Percentiles rank a stretch among this genome's conserved stretches.
These are phyloP conservation scores for Mesitornis unicolor DNA, from an alignment of 2,113 vertebrate species.

Conservation along the genomic window DNA sequence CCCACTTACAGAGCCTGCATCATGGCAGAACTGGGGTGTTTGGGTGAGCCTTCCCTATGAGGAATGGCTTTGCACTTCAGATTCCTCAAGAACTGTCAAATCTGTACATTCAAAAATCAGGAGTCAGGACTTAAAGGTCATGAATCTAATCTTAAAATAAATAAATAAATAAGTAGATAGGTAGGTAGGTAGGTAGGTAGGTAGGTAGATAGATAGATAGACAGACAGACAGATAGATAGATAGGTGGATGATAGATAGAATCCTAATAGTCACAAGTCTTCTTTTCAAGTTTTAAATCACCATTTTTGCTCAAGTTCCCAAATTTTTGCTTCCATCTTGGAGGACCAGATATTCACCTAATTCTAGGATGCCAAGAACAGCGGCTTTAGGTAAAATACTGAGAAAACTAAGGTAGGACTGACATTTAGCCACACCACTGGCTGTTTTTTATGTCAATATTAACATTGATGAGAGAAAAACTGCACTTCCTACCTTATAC, in stretches of 20 bases:
- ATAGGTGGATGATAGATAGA: too few species aligned
- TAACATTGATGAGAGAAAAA: background rate
- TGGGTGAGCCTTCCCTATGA: background rate
- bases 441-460: background rate
- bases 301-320: background rate
- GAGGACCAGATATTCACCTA: background rate
- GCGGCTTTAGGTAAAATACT: background rate
- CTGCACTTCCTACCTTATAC: background rate
- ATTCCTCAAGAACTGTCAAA: background rate
- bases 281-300: background rate
- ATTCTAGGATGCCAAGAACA: background rate
- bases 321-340: background rate
- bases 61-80: background rate
- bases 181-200: too few species aligned
- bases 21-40: fast-evolving
- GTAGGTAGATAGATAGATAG: too few species aligned
- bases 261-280: fast-evolving
- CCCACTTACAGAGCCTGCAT: fast-evolving
- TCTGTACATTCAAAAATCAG: background rate
- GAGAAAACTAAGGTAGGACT: background rate
- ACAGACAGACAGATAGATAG: too few species aligned
- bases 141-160: background rate
- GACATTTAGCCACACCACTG: fast-evolving
- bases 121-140: background rate
- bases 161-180: too few species aligned